Conservation (phyloP, 2,113 vertebrate species). For the Marcusenius ussheri region DNA sequence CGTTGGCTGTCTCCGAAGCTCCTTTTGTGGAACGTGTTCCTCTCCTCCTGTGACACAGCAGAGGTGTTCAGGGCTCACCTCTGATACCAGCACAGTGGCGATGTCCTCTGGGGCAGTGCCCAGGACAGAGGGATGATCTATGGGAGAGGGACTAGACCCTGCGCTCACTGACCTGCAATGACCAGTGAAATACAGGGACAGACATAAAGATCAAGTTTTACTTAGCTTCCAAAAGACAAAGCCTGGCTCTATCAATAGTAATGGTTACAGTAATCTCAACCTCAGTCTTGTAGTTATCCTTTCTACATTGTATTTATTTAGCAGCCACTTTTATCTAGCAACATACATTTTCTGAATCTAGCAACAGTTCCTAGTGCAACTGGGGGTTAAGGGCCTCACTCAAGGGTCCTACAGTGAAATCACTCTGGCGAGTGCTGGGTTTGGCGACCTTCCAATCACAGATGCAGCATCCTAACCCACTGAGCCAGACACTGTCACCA, state of each 20-base stretch:
- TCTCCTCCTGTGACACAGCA: slow-evolving; percentile 11
- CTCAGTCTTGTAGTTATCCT: background rate
- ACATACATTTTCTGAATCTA: background rate
- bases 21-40: background rate
- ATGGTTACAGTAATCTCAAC: background rate
- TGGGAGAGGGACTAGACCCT: slow-evolving; percentile 35
- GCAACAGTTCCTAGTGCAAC: background rate
- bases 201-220: background rate
- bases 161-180: slow-evolving; percentile 53
- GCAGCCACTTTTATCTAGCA: background rate
- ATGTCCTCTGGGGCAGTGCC: slow-evolving; percentile 53
- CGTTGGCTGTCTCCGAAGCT: background rate
- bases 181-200: slow-evolving; percentile 12
- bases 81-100: slow-evolving; percentile 26
- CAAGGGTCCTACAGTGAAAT: background rate
- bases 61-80: slow-evolving; percentile 24
- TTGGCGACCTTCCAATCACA: background rate
- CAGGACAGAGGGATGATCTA: slow-evolving; percentile 36
- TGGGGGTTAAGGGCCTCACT: background rate
- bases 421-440: background rate
- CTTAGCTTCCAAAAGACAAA: background rate
- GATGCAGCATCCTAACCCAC: background rate
- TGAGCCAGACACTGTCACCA: background rate
- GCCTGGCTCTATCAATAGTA: too few species aligned
- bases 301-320: background rate